Conservation (phyloP, 2,113 vertebrate genomes). For the Crotalus viridis region DNA sequence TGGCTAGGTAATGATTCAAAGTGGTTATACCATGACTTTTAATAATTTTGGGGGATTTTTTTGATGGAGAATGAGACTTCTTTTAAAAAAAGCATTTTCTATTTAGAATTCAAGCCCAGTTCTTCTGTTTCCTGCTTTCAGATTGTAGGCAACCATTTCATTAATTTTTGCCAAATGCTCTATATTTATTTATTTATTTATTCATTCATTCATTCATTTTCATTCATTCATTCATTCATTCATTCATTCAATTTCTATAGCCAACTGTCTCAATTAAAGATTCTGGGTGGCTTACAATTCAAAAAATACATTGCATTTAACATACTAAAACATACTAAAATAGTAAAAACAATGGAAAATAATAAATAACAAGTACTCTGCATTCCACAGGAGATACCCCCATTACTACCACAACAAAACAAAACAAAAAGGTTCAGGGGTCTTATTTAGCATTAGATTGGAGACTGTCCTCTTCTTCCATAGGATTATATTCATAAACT, state of each 20-base stretch:
- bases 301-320: neutral
- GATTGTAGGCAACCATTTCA: neutral
- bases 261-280: neutral
- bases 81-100: neutral
- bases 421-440: neutral
- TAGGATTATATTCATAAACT: neutral
- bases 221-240: too few relatives aligned
- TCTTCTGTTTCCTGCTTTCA: neutral
- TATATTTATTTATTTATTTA: neutral
- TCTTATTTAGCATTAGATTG: too few relatives aligned
- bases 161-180: neutral
- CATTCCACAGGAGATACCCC: neutral
- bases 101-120: neutral
- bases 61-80: neutral
- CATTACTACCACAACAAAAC: neutral
- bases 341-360: neutral
- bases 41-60: neutral
- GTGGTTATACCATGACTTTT: neutral
- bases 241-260: neutral
- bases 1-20: neutral
- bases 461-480: neutral
- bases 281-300: neutral
- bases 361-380: neutral
- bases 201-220: too few relatives aligned
- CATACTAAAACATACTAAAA: neutral